Evolutionary conservation across 2,797 vertebrate species (phyloP), one percentile per base, ranked within the genome.

Genomic region (Ibycter americanus): DNA sequence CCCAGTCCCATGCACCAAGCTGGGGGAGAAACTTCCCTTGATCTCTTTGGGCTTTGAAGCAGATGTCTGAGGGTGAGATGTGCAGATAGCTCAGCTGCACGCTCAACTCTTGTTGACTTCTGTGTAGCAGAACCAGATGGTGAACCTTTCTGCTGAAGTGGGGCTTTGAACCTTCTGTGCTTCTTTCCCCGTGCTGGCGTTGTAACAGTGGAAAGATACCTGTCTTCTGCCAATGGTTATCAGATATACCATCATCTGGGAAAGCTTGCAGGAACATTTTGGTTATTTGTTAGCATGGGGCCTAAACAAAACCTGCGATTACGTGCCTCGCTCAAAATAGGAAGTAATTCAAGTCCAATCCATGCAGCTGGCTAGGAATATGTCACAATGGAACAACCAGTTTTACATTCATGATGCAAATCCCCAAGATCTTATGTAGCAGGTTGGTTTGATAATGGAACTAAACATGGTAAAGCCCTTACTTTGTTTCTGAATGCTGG

Each of bases 331-430:
- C 18, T 58, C 78, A 66, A 76, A 85, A 84, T 5, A 68, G 19
- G 46, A 93, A 82, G 21, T 25, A 46, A 58, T 73, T 72, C 7
- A 51, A 79, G 82, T 62, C 42, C 47, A 83, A 32, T 26, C 59
- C 52, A 15, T 38, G 71, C 1, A 26, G 8, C 47, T 79, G 46
- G 17, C 67, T 78, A 80, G n/a, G 67, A 91, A 56, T 22, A 54
- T 1, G 2, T 66, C 46, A 68, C 59, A 86, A 81, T 20, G 8
- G 77, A 85, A 32, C 0, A 0, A 36, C 63, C 1, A 11, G 32
- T 82, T 81, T 79, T 42, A 29, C 10, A 47, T 58, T 85, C 32
- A 51, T 70, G 21, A 8, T 52, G 36, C 27, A 47, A 93, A 91
- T 40, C 2, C 13, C 70, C 49, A 54, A 65, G 44, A 25, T 77